Percentiles rank a stretch among this genome's conserved stretches.
Conservation (phyloP, 2,888 invertebrate genomes). For the Hypsopygia costalis region DNA sequence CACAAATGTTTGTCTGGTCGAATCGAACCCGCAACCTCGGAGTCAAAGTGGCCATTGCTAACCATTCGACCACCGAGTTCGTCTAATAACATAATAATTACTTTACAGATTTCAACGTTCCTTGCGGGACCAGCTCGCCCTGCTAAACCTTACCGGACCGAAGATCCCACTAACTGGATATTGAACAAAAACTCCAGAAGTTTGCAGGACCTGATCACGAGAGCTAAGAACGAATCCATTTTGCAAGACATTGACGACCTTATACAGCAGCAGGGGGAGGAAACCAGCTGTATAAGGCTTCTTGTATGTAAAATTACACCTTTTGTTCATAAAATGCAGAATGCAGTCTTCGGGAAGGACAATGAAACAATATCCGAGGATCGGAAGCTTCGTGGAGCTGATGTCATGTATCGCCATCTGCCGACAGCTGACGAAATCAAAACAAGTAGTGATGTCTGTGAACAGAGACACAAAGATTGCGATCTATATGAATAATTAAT, state of each 20-base stretch:
- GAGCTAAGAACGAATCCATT: slow-evolving; percentile 82
- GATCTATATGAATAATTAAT: slow-evolving; percentile 50
- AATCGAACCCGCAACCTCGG: too few species aligned
- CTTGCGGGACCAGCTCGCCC: slow-evolving; percentile 56
- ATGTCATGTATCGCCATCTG: slow-evolving; percentile 81
- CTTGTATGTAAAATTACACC: slow-evolving; percentile 89
- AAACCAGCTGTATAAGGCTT: slow-evolving; percentile 85
- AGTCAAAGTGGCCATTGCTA: too few species aligned
- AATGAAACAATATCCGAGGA: slow-evolving; percentile 39
- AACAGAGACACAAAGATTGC: slow-evolving; percentile 77
- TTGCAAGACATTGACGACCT: slow-evolving; percentile 82
- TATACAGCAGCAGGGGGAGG: slow-evolving; percentile 78
- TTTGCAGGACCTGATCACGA: slow-evolving; percentile 77
- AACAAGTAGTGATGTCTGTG: slow-evolving; percentile 82
- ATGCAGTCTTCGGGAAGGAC: slow-evolving; percentile 76
- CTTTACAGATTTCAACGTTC: slow-evolving; percentile 82
- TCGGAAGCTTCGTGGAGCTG: slow-evolving; percentile 41
- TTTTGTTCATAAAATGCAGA: slow-evolving; percentile 88
- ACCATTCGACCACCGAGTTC: too few species aligned
- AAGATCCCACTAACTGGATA: slow-evolving; percentile 77
- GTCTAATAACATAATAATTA: not conserved
- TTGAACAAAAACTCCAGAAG: slow-evolving; percentile 80
- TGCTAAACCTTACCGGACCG: slow-evolving; percentile 38
- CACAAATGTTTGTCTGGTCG: too few species aligned
- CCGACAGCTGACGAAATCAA: slow-evolving; percentile 82